Percentiles rank a stretch among this genome's conserved stretches.
Conservation (phyloP, 2,888 invertebrate species). For the Drosophila emarginata region DNA sequence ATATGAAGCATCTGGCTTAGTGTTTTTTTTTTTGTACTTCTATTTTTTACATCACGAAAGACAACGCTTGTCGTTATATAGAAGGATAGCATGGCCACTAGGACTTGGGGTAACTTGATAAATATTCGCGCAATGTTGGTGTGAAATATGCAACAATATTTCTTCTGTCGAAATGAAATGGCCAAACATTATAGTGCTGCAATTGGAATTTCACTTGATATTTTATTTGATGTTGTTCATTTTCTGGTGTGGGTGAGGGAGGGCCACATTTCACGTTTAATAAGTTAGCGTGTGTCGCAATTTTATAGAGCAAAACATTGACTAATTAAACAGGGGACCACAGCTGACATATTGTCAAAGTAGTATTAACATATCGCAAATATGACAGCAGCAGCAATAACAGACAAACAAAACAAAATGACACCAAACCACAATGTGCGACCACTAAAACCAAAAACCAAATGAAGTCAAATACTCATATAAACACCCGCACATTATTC, state of each 20-base stretch:
- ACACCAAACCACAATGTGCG: conserved; percentile 44
- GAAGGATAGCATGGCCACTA: conserved; percentile 7
- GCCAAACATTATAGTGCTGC: conserved; percentile 24
- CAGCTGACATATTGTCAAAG: conserved; percentile 53
- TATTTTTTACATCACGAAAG: conserved; percentile 29
- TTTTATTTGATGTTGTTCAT: conserved; percentile 26
- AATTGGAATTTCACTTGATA: conserved; percentile 29
- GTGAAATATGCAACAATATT: conserved; percentile 48
- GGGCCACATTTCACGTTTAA: conserved; percentile 36
- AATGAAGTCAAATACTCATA: conserved; percentile 40
- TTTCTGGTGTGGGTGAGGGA: background rate
- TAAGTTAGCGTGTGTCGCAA: conserved; percentile 45
- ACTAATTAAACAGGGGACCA: conserved; percentile 62
- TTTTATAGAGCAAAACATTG: conserved; percentile 51
- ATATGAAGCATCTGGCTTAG: conserved; percentile 4
- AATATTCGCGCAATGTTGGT: conserved; percentile 43
- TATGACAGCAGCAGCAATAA: conserved; percentile 50
- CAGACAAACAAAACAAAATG: background rate
- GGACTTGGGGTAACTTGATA: conserved; percentile 42
- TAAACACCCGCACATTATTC: conserved; percentile 19
- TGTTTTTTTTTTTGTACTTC: conserved; percentile 4
- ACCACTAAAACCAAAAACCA: conserved; percentile 43
- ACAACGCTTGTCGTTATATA: conserved; percentile 18
- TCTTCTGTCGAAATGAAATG: conserved; percentile 36
- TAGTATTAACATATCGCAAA: conserved; percentile 60